Conservation (phyloP, 2,888 invertebrate genomes). For the Microctonus brassicae region DNA sequence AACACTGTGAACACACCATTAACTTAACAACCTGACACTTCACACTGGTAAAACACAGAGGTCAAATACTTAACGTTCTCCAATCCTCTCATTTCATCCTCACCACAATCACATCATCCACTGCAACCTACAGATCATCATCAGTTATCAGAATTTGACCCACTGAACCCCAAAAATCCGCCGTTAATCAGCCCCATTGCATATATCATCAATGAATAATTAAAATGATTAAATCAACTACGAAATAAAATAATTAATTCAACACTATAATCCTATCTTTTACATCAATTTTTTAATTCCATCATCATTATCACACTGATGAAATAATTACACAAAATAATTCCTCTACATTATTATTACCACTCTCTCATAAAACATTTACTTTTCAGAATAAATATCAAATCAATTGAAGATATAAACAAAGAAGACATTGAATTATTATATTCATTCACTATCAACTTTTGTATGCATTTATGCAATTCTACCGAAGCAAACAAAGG, state of each 20-base stretch:
- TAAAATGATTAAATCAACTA: too few species aligned
- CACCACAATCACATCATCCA: background rate
- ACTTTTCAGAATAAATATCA: too few species aligned
- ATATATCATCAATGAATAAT: conserved; percentile 21
- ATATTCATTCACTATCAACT: too few species aligned
- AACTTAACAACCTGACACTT: background rate
- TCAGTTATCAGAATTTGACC: conserved; percentile 24
- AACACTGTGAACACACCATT: too few species aligned
- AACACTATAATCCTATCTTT: background rate
- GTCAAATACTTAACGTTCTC: background rate
- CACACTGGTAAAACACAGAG: conserved; percentile 3
- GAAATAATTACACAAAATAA: too few species aligned
- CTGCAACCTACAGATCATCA: conserved; percentile 13
- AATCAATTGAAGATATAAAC: too few species aligned
- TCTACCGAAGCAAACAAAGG: background rate
- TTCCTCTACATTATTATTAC: too few species aligned
- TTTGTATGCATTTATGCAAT: too few species aligned
- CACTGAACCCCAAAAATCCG: conserved; percentile 9
- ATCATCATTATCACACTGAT: too few species aligned
- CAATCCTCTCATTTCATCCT: background rate
- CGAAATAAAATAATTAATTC: too few species aligned
- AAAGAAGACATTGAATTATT: too few species aligned
- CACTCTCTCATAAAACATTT: too few species aligned
- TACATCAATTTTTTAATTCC: background rate
- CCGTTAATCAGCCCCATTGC: conserved; percentile 48